Percentiles rank a stretch among this genome's conserved stretches.
phyloP scores from a whole-genome alignment of 1,140 invertebrate genomes.

The Subanguina moxae region DNA sequence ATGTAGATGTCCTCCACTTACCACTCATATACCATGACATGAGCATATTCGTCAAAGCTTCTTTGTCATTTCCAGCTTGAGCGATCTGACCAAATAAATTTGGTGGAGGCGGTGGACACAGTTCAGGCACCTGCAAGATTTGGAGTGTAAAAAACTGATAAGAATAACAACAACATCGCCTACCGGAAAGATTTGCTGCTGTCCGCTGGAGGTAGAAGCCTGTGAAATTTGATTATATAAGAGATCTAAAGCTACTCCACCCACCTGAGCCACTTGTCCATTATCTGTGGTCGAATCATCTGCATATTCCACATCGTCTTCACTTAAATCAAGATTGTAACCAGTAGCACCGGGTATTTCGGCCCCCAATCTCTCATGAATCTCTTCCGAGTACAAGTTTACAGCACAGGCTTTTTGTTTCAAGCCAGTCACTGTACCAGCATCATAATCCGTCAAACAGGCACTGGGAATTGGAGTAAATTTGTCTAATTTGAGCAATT shows the following conservation, averaged over 20 bases:
- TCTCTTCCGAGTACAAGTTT: conserved; percentile 15
- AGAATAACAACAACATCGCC: neutral
- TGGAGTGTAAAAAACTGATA: neutral
- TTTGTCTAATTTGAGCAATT: neutral
- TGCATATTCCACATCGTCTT: conserved; percentile 28
- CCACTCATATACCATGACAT: conserved; percentile 50
- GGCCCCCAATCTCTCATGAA: neutral
- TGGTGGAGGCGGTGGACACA: conserved; percentile 44
- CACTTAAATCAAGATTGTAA: conserved; percentile 28
- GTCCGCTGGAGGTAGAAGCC: neutral
- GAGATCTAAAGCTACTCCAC: neutral
- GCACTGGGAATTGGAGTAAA: conserved; percentile 5
- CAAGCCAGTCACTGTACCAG: neutral
- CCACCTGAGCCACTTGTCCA: too few species aligned
- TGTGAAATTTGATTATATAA: neutral
- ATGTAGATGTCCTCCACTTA: too few species aligned
- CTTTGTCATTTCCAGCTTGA: conserved; percentile 28
- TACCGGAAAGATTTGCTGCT: neutral
- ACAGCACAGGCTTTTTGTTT: too few species aligned
- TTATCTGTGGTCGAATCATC: neutral
- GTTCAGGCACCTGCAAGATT: conserved; percentile 29
- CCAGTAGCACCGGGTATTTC: conserved; percentile 11
- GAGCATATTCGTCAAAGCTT: conserved; percentile 45
- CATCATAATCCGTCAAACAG: neutral
- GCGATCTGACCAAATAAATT: conserved; percentile 33